Evolutionary conservation across 2,113 vertebrate species (phyloP), one percentile per base, ranked within the genome.

Genomic region (Ptyas mucosa): DNA sequence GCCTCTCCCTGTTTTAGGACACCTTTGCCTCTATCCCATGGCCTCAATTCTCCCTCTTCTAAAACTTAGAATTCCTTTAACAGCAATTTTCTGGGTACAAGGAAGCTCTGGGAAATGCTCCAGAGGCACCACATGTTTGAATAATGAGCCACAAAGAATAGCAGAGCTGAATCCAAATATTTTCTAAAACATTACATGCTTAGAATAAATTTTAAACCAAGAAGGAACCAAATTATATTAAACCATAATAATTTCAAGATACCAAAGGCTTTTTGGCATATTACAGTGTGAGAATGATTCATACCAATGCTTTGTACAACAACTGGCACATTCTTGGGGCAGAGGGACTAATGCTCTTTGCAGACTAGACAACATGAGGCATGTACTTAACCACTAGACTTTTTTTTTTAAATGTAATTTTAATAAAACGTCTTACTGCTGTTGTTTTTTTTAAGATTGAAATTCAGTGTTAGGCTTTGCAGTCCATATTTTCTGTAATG

Each of bases 261-360:
- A 55, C 24, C 55, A 3, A 21, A 18, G 34, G 75, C 64, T 88
- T 46, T 88, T 46, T 81, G 51, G 69, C 55, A 43, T 75, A 51
- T 92, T 92, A 85, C 24, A 57, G n/a, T 89, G 10, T 85, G 61
- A 26, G 53, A 93, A n/a, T 89, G 51, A 81, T 54, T 89, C 51
- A 55, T 69, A 81, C 24, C 43, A 54, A 39, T 43, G 24, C n/a
- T 55, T 46, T 85, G 39, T 39, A 15, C 29, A 69, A 20, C 20
- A 88, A 89, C 15, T 29, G 81, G 26, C 69, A 87, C 58, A 92
- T 88, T 92, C n/a, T 2, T 64, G 43, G 34, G 49, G 86, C 21
- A 88, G 23, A 75, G 64, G 34, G 57, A 43, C 51, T 69, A 92
- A 69, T 75, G 69, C 23, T 52, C 21, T 88, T 92, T 75, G 39